These are phyloP conservation scores for Oppia nitens DNA, from an alignment of 1,140 invertebrate species.

Conservation along the genomic window DNA sequence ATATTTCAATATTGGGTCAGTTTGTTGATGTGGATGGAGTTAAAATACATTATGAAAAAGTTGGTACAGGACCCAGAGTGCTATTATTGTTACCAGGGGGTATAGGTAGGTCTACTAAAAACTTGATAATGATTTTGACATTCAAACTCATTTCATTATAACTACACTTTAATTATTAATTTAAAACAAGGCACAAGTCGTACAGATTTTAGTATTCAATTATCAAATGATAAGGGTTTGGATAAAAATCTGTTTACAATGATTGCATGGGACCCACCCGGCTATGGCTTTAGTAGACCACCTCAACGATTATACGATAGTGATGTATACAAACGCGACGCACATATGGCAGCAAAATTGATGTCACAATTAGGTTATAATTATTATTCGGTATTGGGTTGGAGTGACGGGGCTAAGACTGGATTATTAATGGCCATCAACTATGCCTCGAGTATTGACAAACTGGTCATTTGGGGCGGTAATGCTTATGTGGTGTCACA, in stretches of 20 bases:
- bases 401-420: conserved; percentile 73
- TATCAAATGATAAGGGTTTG: conserved; percentile 22
- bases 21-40: conserved; percentile 37
- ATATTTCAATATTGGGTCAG: not conserved
- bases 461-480: conserved; percentile 55
- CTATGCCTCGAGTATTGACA: conserved; percentile 44
- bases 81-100: conserved; percentile 58
- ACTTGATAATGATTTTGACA: not conserved
- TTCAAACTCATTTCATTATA: not conserved
- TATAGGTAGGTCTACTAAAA: conserved; percentile 33
- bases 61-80: conserved; percentile 46
- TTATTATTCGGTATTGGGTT: conserved; percentile 61
- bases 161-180: too few species aligned
- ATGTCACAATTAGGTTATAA: conserved; percentile 47
- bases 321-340: conserved; percentile 57
- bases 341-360: conserved; percentile 43
- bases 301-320: conserved; percentile 47
- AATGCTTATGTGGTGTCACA: not conserved
- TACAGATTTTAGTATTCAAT: conserved; percentile 28
- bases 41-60: conserved; percentile 50
- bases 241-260: conserved; percentile 32
- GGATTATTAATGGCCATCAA: conserved; percentile 52
- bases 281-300: conserved; percentile 65
- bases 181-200: conserved; percentile 14
- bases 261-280: conserved; percentile 68